Evolutionary conservation across 2,113 vertebrate genomes (phyloP), one percentile per base, ranked within the genome.

Genomic region (Connochaetes taurinus): DNA sequence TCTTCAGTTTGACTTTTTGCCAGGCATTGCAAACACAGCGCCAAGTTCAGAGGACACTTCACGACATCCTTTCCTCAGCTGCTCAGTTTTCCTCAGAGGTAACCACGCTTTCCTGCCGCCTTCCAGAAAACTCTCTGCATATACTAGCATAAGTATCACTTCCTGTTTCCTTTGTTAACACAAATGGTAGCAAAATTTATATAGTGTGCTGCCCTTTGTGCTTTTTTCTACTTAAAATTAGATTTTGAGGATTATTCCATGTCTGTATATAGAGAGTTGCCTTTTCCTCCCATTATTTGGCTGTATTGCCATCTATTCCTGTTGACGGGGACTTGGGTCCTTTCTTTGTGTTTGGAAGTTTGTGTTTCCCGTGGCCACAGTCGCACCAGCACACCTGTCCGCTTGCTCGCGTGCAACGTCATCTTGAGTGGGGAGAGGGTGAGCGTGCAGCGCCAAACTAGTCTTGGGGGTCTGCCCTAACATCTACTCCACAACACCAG

Each of bases 121-220:
- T 88, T 84, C 90, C 83, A 86, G 58, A 84, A n/a, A 93, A 71
- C 74, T 57, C 91, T 33, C 12, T 14, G 52, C 21, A 8, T 9
- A 15, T 15, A 29, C 27, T 78, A 58, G 3, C 33, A 1, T 45
- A 17, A 13, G 16, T 45, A n/a, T 50, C 50, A 4, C 52, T 96
- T 97, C 91, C 74, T 60, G 43, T 58, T 92, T 86, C 50, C 12
- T 53, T 83, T 85, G 78, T 57, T 58, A 40, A 67, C 27, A 91
- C 33, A 81, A 74, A 76, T 12, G 7, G 14, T 10, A 87, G 60
- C 52, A 92, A 88, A 81, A 64, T 71, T 27, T 82, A 40, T 45
- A n/a, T 23, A 16, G 17, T 36, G 29, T 33, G 36, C n/a, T 58
- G 23, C 3, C 7, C 40, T 47, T 92, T 87, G 4, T 14, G 5